Percentiles rank a stretch among this genome's conserved stretches.
phyloP scores from a whole-genome alignment of 2,113 vertebrate species.

The Epinephelus fuscoguttatus region DNA sequence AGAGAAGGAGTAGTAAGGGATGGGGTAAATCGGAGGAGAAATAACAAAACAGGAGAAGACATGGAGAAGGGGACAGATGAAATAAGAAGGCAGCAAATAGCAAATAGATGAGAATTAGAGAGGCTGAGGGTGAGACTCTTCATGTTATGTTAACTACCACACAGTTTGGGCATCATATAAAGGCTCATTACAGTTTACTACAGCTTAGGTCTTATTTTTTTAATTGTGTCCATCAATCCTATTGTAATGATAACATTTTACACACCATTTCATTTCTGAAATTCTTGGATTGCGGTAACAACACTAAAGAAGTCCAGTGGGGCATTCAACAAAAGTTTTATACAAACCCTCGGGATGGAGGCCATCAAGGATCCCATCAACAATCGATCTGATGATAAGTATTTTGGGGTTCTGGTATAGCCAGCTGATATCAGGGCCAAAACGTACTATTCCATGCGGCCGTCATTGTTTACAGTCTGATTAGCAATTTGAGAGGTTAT shows the following conservation, averaged over 20 bases:
- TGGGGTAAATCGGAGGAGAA: background rate
- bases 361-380: too few species aligned
- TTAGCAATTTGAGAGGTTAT: too few species aligned
- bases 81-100: background rate
- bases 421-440: too few species aligned
- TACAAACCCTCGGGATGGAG: background rate
- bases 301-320: background rate
- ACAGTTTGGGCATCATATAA: background rate
- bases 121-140: conserved; percentile 7
- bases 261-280: background rate
- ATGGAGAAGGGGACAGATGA: background rate
- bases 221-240: background rate
- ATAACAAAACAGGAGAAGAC: background rate
- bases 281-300: background rate
- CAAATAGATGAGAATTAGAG: background rate
- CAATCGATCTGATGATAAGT: too few species aligned
- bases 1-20: conserved; percentile 13
- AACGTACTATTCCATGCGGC: too few species aligned
- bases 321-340: background rate
- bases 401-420: too few species aligned
- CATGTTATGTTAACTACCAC: conserved; percentile 5
- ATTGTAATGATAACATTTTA: background rate
- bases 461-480: too few species aligned
- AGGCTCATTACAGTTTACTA: background rate
- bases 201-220: background rate